Base-by-base conservation (phyloP, 1,140 invertebrate genomes). In the Phthorimaea operculella region DNA sequence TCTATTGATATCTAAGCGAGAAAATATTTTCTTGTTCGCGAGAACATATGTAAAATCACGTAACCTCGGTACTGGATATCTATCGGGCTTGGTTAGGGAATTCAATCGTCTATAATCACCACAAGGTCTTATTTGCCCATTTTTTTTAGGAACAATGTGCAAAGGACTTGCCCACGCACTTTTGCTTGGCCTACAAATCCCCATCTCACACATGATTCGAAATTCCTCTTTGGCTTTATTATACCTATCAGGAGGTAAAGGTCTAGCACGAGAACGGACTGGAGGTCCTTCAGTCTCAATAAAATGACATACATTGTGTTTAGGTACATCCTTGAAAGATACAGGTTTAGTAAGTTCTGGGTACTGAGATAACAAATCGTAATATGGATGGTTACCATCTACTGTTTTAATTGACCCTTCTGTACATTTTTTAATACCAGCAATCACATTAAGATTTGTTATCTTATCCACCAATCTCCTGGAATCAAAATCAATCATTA, bases 41-140 rank as follows among this genome's bases (percentile, higher is more conserved):
- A 34, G 15, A 36, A 16, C 10, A 42, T 39, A 54, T 16, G 39
- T 21, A 42, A 75, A 69, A 54, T 80, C 76, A 9, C 21, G 48
- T 28, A 50, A n/a, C 15, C 48, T 51, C 0, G 72, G 70, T 1
- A 80, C 54, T 11, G 72, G 72, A 53, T 76, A 83, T 4, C 64
- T 18, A 57, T 86, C 78, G 0, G 70, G 60, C 2, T 65, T 52
- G 6, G 81, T 86, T 7, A 63, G 17, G 5, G 60, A 51, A 58
- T 87, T 87, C 0, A 87, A 51, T 6, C 51, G 52, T n/a, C 76
- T 58, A 54, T 81, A 87, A 55, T 87, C 84, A 1, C 78, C 74
- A 60, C 72, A 77, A 1, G 70, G 61, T 10, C 81, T 53, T 59
- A 64, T 74, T 0, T 67, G 56, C 0, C 75, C 80, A 55, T 71